Evolutionary conservation across 2,797 vertebrate species (phyloP).

Genomic region (Chelonia mydas): DNA sequence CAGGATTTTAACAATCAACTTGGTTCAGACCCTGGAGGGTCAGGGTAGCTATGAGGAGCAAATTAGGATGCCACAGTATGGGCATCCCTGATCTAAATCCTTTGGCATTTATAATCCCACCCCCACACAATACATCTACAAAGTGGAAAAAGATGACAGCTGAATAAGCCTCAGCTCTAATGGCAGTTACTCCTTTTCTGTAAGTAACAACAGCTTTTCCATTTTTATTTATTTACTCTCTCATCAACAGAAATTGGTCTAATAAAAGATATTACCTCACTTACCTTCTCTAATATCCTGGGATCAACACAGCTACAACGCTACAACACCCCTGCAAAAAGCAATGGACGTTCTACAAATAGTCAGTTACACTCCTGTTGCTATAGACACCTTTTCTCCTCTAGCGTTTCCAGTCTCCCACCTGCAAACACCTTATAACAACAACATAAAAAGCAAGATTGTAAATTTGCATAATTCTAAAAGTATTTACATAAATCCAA

Average conservation of each 20-base stretch:
- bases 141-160: background rate
- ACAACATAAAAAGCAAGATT: fast-evolving
- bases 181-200: background rate
- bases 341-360: background rate
- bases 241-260: background rate
- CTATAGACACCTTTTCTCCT: background rate
- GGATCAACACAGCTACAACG: background rate
- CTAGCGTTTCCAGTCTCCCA: background rate
- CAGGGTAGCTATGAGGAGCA: fast-evolving
- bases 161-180: background rate
- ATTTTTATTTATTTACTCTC: background rate
- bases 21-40: background rate
- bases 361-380: background rate
- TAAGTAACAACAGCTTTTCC: background rate
- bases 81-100: fast-evolving
- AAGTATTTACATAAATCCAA: fast-evolving
- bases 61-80: background rate
- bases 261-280: background rate
- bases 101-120: background rate
- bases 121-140: background rate
- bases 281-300: background rate
- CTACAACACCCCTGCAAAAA: background rate
- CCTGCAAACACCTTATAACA: background rate
- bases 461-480: fast-evolving
- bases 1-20: background rate